Percentiles rank a stretch among this genome's conserved stretches.
Conservation (phyloP, 1,140 invertebrate genomes). For the Conus betulinus region DNA sequence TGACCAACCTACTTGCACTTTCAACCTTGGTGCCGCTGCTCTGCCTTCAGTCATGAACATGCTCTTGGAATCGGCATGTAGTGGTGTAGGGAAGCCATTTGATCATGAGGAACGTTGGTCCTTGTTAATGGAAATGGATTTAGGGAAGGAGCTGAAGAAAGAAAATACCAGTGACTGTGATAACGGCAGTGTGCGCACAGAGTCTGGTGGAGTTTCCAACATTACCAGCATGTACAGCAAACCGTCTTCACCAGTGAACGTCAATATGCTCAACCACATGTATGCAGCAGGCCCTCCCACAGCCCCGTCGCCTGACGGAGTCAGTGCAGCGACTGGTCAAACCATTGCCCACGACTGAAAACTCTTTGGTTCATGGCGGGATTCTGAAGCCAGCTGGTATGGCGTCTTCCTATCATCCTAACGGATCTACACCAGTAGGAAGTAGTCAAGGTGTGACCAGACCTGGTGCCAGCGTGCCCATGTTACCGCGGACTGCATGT, state of each 20-base stretch:
- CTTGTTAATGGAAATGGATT: background rate
- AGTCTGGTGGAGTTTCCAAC: slow-evolving; percentile 47
- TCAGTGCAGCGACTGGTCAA: slow-evolving; percentile 57
- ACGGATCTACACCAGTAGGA: background rate
- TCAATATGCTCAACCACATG: slow-evolving; percentile 57
- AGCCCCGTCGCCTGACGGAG: slow-evolving; percentile 54
- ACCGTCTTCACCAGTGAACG: slow-evolving; percentile 54
- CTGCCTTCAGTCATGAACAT: background rate
- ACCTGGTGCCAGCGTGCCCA: background rate
- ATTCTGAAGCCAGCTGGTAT: slow-evolving; percentile 48
- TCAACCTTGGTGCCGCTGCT: background rate
- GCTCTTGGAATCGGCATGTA: background rate
- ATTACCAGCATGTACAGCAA: slow-evolving; percentile 60
- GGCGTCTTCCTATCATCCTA: background rate
- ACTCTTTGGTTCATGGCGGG: slow-evolving; percentile 34
- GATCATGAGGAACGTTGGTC: background rate
- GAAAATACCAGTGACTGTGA: background rate
- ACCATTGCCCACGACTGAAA: slow-evolving; percentile 48
- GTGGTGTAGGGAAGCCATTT: background rate
- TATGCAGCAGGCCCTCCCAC: slow-evolving; percentile 55
- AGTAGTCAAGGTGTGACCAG: background rate
- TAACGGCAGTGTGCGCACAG: slow-evolving; percentile 27
- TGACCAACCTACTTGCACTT: background rate
- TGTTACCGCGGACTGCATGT: no score
- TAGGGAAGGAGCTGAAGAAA: background rate